Evolutionary conservation across 1,140 invertebrate genomes (phyloP), one percentile per base, ranked within the genome.

Genomic region (Uloborus diversus): DNA sequence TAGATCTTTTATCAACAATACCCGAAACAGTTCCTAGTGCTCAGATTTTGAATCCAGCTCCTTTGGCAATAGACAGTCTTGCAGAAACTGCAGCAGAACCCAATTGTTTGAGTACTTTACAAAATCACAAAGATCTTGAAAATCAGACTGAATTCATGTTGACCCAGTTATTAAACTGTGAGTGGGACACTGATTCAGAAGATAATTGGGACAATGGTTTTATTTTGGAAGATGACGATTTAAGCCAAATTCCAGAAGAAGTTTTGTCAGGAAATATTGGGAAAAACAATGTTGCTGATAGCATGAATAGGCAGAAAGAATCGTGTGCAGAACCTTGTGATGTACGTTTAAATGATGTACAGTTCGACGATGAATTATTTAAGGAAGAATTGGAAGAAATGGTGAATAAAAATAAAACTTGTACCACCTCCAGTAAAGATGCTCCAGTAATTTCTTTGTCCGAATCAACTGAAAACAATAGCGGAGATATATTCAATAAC

Each of bases 191-290:
- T 1, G 64, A 49, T 17, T 27, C 30, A 30, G 14, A 33, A 20
- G 61, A 78, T n/a, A 62, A 78, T 33, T 78, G 61, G 62, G 73
- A 78, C 25, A 78, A 78, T 42, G 73, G 73, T 5, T 78, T 66
- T 66, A 17, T 73, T 30, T 23, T 65, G 4, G 73, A 28, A 14
- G 73, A 78, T n/a, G 73, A 65, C 20, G 73, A 17, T 11, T 28
- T 78, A 30, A 78, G 73, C 57, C 25, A 23, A 13, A 66, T 78
- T 53, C 73, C 73, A 5, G 73, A 78, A 4, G 62, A 78, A 9
- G 32, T 78, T 20, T 57, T 78, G 37, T 28, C 30, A 30, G 73
- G 73, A 28, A 47, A 7, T 25, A 25, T 2, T n/a, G n/a, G n/a
- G n/a, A n/a, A n/a, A n/a, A n/a, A n/a, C n/a, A n/a, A n/a, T n/a